These are phyloP conservation scores for Apomyelois bistriatella DNA, from an alignment of 2,888 invertebrate genomes.

Conservation along the genomic window DNA sequence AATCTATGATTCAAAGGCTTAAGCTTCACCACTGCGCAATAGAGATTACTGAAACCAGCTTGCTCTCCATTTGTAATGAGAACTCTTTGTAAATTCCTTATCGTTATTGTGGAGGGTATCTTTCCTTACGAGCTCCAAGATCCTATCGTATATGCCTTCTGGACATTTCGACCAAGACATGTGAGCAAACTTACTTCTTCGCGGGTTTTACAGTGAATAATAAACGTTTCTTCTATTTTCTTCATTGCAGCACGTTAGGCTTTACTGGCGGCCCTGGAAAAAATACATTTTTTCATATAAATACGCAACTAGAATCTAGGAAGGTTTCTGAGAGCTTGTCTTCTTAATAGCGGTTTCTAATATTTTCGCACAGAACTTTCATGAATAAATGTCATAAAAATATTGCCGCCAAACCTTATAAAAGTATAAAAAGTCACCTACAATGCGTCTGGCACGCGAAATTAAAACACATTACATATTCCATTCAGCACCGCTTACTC, in stretches of 20 bases:
- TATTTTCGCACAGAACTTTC: too few relatives aligned
- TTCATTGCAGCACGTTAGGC: conserved; percentile 52
- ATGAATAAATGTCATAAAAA: too few relatives aligned
- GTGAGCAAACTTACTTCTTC: conserved; percentile 50
- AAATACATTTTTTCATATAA: not conserved
- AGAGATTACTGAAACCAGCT: too few relatives aligned
- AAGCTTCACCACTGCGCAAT: too few relatives aligned
- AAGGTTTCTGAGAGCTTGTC: too few relatives aligned
- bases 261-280: conserved; percentile 52
- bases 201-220: not conserved
- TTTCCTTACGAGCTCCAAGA: conserved; percentile 24
- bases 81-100: conserved; percentile 22
- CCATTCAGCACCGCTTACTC: too few relatives aligned
- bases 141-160: conserved; percentile 48
- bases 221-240: conserved; percentile 18
- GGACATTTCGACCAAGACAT: conserved; percentile 61
- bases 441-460: too few relatives aligned
- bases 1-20: not conserved
- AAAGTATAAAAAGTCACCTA: too few relatives aligned
- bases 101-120: conserved; percentile 45
- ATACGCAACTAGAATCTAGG: too few relatives aligned
- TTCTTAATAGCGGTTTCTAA: too few relatives aligned
- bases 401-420: too few relatives aligned
- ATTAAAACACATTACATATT: too few relatives aligned
- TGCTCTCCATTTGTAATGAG: not conserved